These are phyloP conservation scores for Barnardius zonarius DNA, from an alignment of 2,113 vertebrate genomes.

Conservation along the genomic window DNA sequence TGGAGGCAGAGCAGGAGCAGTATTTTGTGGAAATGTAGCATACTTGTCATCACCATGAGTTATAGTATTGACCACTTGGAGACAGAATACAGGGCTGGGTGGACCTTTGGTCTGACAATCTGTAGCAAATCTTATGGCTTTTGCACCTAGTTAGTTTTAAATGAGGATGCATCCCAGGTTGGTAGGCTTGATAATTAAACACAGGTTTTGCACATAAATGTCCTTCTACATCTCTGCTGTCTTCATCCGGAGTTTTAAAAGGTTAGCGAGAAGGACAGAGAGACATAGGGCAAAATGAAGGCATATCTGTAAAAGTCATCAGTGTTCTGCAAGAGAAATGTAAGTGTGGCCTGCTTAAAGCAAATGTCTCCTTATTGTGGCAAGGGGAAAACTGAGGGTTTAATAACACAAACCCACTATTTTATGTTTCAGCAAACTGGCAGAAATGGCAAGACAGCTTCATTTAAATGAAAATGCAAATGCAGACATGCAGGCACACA, in stretches of 20 bases:
- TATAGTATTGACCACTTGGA: neutral
- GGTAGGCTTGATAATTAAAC: neutral
- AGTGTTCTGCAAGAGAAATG: neutral
- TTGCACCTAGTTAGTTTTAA: neutral
- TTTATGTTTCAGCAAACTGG: neutral
- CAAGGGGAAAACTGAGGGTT: neutral
- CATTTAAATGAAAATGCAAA: neutral
- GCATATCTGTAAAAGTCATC: rapidly evolving
- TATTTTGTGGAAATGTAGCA: neutral
- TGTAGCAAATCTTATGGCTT: neutral
- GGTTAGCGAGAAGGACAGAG: neutral
- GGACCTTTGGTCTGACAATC: neutral
- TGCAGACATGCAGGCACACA: neutral
- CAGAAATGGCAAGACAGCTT: neutral
- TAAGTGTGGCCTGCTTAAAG: neutral
- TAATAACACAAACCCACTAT: neutral
- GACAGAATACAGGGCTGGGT: neutral
- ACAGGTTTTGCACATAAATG: neutral
- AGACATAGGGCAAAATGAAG: neutral
- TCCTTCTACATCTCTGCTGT: neutral
- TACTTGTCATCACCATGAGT: neutral
- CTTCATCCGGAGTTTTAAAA: neutral
- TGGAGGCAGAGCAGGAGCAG: neutral
- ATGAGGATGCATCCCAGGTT: rapidly evolving
- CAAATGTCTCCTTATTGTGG: neutral